A percentile compares a stretch with the other conserved stretches of the same genome.
These are phyloP conservation scores for Lycopodina hypogea DNA, from an alignment of 37 sponge, comb jelly and placozoan genomes.

Conservation along the genomic window DNA sequence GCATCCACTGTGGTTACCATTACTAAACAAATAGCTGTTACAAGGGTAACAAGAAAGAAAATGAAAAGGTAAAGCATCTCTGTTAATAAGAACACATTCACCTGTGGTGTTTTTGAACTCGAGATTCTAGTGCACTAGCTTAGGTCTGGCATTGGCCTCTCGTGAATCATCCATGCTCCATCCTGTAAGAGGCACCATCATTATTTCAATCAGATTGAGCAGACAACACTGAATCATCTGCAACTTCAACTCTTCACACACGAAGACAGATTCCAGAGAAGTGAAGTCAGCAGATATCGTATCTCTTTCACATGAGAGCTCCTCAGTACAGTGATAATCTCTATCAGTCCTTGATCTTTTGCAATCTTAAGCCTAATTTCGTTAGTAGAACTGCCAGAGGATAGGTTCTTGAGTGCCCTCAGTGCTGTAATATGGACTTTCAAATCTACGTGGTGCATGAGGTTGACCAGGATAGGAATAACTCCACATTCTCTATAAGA, in stretches of 20 bases:
- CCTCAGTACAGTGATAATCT: conserved; percentile 37
- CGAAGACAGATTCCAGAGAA: conserved; percentile 93
- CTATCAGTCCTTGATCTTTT: conserved; percentile 57
- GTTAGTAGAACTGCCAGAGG: conserved; percentile 77
- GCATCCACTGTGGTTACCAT: background rate
- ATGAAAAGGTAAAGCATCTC: background rate
- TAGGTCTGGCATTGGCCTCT: conserved; percentile 31
- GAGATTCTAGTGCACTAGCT: conserved; percentile 52
- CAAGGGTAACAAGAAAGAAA: background rate
- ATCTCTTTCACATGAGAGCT: conserved; percentile 21
- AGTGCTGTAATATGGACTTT: conserved; percentile 70
- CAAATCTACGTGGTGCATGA: conserved; percentile 46
- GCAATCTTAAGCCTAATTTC: conserved; percentile 66
- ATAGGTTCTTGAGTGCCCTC: conserved; percentile 90
- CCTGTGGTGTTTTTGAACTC: conserved; percentile 74
- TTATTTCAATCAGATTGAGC: conserved; percentile 47
- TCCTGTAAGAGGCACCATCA: conserved; percentile 56
- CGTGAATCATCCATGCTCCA: conserved; percentile 45
- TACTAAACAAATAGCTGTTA: background rate
- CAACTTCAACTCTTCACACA: conserved; percentile 80
- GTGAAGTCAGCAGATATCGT: conserved; percentile 83
- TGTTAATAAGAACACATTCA: background rate
- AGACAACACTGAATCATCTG: conserved; percentile 49
- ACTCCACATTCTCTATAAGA: conserved; percentile 65
- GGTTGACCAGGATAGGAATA: conserved; percentile 71